These are phyloP conservation scores for Otus scops DNA, from an alignment of 2,797 vertebrate species.

Conservation along the genomic window DNA sequence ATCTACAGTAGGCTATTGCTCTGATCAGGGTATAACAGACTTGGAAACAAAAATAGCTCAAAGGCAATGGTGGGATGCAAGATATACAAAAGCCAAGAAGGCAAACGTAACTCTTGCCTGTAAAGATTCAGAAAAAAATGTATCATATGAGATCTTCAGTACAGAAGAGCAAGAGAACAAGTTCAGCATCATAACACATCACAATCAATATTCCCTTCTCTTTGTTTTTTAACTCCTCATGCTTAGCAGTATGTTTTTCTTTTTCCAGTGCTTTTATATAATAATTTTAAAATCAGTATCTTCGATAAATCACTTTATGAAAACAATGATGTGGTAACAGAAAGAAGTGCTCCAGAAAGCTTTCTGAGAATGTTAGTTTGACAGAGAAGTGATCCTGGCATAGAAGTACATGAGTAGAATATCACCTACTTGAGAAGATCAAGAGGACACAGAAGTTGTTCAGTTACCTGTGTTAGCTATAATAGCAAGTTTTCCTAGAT, in stretches of 20 bases:
- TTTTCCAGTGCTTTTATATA: not conserved
- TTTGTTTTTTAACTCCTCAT: not conserved
- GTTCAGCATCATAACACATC: not conserved
- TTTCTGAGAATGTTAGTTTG: not conserved
- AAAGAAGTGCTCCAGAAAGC: not conserved
- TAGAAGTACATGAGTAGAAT: not conserved
- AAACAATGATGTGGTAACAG: not conserved
- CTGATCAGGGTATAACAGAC: not conserved
- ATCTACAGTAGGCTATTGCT: not conserved
- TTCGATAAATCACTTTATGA: not conserved
- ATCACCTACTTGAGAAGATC: not conserved
- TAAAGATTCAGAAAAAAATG: not conserved
- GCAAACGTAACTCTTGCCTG: not conserved
- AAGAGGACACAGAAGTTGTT: not conserved
- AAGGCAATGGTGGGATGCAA: not conserved
- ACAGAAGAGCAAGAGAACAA: not conserved
- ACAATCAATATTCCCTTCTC: not conserved
- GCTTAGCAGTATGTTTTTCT: not conserved
- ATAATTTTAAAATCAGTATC: not conserved
- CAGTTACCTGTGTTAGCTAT: not conserved
- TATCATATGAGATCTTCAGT: not conserved
- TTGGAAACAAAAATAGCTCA: not conserved
- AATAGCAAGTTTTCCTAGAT: not conserved
- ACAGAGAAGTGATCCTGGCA: not conserved
- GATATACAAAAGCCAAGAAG: not conserved